Base-by-base conservation (phyloP, 1,140 invertebrate genomes). In the Mya arenaria region DNA sequence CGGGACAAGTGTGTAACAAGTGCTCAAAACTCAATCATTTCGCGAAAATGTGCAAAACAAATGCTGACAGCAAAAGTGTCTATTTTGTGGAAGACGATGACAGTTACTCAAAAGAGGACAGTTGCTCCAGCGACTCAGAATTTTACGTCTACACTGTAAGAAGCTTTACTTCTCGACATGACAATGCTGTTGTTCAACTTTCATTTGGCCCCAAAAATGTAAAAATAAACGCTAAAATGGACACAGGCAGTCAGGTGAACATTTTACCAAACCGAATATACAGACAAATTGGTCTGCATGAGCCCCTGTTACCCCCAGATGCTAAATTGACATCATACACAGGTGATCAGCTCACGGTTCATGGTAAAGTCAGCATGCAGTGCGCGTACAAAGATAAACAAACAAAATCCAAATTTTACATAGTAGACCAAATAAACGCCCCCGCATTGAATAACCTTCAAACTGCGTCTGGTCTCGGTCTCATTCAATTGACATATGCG, bases 401-500 rank as follows among this genome's bases (percentile, higher is more conserved):
- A 1, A 32, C 68, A 1, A 25, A 2, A 10, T 37, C 8, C 3
- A 28, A 0, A 39, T 52, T 68, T 25, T 55, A 71, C 30, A 30
- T 69, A 25, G 66, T 69, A 52, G 66, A 48, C 13, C 44, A n/a
- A 52, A n/a, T n/a, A n/a, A 65, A 55, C 17, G 25, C 44, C 30
- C 52, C 30, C 5, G 37, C 44, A 15, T 23, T 36, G n/a, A 4
- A 65, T 6, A 66, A n/a, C 37, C 4, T 30, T 4, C 60, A 10
- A 36, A 48, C 28, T 17, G 55, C 15, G 0, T 23, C 4, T 28
- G 48, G 68, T n/a, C 30, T 66, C 0, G 23, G 15, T 6, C 63
- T 39, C n/a, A 52, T 78, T n/a, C 85, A 39, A 1, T 39, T 82
- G n/a, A n/a, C 69, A 6, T 69, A 13, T 48, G 19, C 66, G 44